These are phyloP conservation scores for Leuciscus waleckii DNA, from an alignment of 2,797 vertebrate genomes.

Conservation along the genomic window DNA sequence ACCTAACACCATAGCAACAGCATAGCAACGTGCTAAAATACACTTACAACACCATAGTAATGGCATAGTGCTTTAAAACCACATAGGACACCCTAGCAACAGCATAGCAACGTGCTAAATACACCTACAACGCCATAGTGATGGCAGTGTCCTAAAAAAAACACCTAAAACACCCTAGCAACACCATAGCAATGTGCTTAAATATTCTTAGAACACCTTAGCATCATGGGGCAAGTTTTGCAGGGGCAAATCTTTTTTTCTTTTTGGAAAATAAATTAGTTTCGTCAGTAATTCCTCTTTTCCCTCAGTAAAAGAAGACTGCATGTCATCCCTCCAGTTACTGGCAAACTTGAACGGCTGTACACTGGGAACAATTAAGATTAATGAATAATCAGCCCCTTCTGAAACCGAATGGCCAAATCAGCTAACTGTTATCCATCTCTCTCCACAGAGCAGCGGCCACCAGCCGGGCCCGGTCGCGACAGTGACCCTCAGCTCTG, in stretches of 20 bases:
- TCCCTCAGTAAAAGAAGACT: not conserved
- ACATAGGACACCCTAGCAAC: not conserved
- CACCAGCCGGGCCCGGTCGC: constrained; percentile 36
- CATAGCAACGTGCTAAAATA: not conserved
- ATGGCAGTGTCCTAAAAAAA: not conserved
- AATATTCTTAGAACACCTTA: not conserved
- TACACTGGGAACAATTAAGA: constrained; percentile 37
- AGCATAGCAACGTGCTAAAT: not conserved
- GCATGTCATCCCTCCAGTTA: not conserved
- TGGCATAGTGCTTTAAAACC: not conserved
- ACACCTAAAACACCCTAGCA: not conserved
- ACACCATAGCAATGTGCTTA: not conserved
- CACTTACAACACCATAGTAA: not conserved
- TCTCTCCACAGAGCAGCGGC: constrained; percentile 3
- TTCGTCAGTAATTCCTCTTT: not conserved
- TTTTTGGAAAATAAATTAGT: not conserved
- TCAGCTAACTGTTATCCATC: constrained; percentile 36
- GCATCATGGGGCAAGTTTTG: not conserved
- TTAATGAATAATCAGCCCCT: constrained; percentile 54
- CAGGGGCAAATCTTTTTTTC: not conserved
- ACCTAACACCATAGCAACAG: not conserved
- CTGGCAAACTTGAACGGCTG: constrained; percentile 27
- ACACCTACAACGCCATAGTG: not conserved
- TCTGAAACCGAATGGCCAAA: constrained; percentile 20
- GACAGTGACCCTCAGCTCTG: constrained; percentile 51